phyloP scores from a whole-genome alignment of 35 echinoderm and acorn worm species.

The Heliocidaris erythrogramma region DNA sequence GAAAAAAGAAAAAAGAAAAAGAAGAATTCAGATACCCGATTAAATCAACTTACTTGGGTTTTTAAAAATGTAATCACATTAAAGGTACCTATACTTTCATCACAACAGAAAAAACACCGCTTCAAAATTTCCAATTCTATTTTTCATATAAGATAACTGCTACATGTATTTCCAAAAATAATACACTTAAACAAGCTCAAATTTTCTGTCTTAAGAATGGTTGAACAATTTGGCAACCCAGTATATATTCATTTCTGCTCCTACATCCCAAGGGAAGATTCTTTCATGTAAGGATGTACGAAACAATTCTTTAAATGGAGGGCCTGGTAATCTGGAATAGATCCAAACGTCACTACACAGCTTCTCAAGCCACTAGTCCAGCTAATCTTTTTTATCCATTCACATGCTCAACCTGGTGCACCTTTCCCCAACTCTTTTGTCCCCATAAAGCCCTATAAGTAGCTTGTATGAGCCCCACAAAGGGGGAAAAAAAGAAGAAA shows the following conservation, averaged over 20 bases:
- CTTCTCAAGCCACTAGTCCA: slow-evolving; percentile 36
- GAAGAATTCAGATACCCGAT: no score
- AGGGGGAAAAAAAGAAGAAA: neutral
- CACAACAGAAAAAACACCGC: no score
- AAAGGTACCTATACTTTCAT: no score
- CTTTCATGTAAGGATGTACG: neutral
- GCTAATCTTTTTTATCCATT: slow-evolving; percentile 25
- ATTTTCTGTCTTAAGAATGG: neutral
- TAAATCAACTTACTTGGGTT: no score
- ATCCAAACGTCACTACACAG: neutral
- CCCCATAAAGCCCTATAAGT: neutral
- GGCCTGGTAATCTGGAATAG: neutral
- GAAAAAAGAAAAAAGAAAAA: no score
- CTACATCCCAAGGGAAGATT: neutral
- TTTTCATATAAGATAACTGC: no score
- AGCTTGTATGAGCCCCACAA: neutral
- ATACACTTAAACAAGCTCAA: neutral
- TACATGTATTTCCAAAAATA: no score
- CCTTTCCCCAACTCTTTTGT: neutral
- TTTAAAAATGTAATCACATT: no score
- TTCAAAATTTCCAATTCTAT: no score
- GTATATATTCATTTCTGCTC: neutral
- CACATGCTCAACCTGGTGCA: neutral
- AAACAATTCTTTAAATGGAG: neutral
- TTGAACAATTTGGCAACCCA: neutral